phyloP scores from a whole-genome alignment of 2,888 invertebrate species.

The Philopedon plagiatum region DNA sequence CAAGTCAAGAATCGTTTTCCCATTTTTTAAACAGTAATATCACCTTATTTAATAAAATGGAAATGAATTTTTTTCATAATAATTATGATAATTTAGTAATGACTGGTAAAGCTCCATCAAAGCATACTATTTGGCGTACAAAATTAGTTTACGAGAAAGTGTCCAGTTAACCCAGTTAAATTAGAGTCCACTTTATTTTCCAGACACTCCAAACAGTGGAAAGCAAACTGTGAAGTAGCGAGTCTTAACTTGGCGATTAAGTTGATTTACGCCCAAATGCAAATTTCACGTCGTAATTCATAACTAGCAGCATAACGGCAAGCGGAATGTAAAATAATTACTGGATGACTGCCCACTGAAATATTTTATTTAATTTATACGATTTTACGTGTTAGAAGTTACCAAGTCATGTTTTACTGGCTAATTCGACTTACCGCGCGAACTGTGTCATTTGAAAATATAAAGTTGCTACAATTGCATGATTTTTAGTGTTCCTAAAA shows the following conservation, averaged over 20 bases:
- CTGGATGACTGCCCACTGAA: slow-evolving; percentile 44
- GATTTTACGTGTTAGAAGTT: slow-evolving; percentile 27
- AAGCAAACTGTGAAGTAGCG: slow-evolving; percentile 38
- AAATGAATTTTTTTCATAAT: too few relatives aligned
- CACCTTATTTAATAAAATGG: too few relatives aligned
- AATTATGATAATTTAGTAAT: too few relatives aligned
- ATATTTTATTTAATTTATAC: slow-evolving; percentile 39
- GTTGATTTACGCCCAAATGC: slow-evolving; percentile 41
- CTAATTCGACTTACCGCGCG: slow-evolving; percentile 31
- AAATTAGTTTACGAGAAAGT: too few relatives aligned
- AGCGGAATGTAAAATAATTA: slow-evolving; percentile 44
- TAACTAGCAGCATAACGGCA: slow-evolving; percentile 42
- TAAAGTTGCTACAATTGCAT: too few relatives aligned
- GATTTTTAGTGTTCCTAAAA: too few relatives aligned
- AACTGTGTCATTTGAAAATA: too few relatives aligned
- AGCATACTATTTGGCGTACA: too few relatives aligned
- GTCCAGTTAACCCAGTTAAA: slow-evolving; percentile 11
- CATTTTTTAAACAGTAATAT: too few relatives aligned
- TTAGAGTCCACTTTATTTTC: not conserved
- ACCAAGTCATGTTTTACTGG: slow-evolving; percentile 27
- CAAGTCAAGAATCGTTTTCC: too few relatives aligned
- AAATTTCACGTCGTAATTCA: slow-evolving; percentile 44
- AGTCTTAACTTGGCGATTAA: slow-evolving; percentile 45
- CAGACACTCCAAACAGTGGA: slow-evolving; percentile 32
- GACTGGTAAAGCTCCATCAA: too few relatives aligned